phyloP scores from a whole-genome alignment of 2,113 vertebrate genomes.

The Haemorhous mexicanus region DNA sequence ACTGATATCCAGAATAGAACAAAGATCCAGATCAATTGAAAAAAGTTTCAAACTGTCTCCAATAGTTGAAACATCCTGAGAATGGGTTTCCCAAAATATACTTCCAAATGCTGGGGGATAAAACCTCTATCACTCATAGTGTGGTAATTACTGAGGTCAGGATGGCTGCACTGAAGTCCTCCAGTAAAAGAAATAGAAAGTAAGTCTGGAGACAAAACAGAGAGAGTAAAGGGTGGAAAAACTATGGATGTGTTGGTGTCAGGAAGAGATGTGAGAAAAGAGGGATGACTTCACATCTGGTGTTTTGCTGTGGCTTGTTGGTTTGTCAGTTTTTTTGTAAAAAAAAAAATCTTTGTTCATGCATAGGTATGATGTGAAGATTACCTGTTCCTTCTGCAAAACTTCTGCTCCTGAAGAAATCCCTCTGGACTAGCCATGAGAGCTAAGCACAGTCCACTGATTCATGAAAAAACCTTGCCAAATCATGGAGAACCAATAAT shows the following conservation, averaged over 20 bases:
- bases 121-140: not conserved
- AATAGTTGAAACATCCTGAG: not conserved
- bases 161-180: not conserved
- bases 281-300: not conserved
- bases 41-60: not conserved
- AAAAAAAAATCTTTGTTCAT: not conserved
- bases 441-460: not conserved
- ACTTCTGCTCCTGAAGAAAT: not conserved
- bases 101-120: not conserved
- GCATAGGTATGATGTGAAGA: not conserved
- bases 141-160: rapidly evolving
- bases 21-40: not conserved
- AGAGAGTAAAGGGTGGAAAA: not conserved
- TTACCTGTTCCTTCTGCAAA: not conserved
- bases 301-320: not conserved
- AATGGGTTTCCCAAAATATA: not conserved
- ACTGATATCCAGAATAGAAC: not conserved
- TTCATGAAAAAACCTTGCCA: not conserved
- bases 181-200: not conserved
- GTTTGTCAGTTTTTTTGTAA: not conserved
- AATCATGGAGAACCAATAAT: not conserved
- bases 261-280: not conserved
- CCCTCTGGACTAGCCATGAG: not conserved
- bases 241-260: rapidly evolving
- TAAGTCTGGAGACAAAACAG: not conserved